Base-by-base conservation (phyloP, 1,140 invertebrate genomes). In the Saccostrea echinata region DNA sequence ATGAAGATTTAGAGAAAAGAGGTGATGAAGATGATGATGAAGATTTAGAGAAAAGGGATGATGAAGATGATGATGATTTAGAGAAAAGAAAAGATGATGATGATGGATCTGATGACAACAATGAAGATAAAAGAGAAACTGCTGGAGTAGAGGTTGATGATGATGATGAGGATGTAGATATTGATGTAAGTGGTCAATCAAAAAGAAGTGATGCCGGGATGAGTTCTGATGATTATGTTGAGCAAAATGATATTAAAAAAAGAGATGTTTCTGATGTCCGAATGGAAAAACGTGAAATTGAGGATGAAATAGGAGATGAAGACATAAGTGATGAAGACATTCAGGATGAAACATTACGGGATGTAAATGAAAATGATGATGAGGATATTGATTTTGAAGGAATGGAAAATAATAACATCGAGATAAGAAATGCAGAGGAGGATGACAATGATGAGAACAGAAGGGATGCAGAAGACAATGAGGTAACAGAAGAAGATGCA, bases 101-200 rank as follows among this genome's bases (percentile, higher is more conserved):
- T 1, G 55, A 61, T 21, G 55, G 21, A n/a, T n/a, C n/a, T 21
- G 55, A 61, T 6, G 55, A n/a, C n/a, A n/a, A n/a, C n/a, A n/a
- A 61, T 3, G 16, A 21, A 6, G 55, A n/a, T 0, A 24, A 71
- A 8, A 27, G 27, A 1, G 24, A 33, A 1, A 24, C 30, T 13
- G 68, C 30, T 12, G 24, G n/a, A n/a, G n/a, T n/a, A n/a, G n/a
- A n/a, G n/a, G n/a, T 76, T 30, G 68, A 76, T 76, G 68, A 76
- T 33, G 68, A 76, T 3, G 68, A 76, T 33, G 24, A 30, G 24
- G 68, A 76, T 13, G 24, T 9, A 64, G 68, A 76, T 76, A 30
- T 76, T 30, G 68, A 76, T 76, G 68, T 76, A 11, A 76, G 13
- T 33, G 68, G 13, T 16, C 68, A 76, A 18, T 76, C 68, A 30